Conservation (phyloP, 2,888 invertebrate species). For the Tricholauxania praeusta region DNA sequence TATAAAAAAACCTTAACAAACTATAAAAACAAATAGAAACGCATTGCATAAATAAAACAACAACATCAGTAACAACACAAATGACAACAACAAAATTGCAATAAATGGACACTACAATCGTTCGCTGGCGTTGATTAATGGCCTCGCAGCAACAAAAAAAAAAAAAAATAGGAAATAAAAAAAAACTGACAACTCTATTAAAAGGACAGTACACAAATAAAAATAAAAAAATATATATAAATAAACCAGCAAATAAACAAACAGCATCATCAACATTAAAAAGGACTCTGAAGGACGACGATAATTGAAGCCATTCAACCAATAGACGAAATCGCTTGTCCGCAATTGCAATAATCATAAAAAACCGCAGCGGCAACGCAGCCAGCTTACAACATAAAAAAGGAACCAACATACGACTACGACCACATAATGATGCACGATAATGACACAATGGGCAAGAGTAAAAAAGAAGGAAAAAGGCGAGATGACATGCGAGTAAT, state of each 20-base stretch:
- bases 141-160: slow-evolving; percentile 3
- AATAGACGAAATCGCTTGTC: slow-evolving; percentile 44
- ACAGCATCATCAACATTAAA: slow-evolving; percentile 20
- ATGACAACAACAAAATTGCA: slow-evolving; percentile 21
- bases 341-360: slow-evolving; percentile 46
- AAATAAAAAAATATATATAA: slow-evolving; percentile 5
- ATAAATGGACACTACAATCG: slow-evolving; percentile 28
- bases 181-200: slow-evolving; percentile 21
- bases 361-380: slow-evolving; percentile 37
- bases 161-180: not conserved
- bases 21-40: not conserved
- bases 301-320: slow-evolving; percentile 40
- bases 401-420: slow-evolving; percentile 54
- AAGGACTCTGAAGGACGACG: slow-evolving; percentile 1
- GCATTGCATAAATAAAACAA: not conserved
- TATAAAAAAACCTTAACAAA: slow-evolving; percentile 3
- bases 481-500: not conserved
- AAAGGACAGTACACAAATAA: not conserved
- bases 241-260: not conserved
- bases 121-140: slow-evolving; percentile 28
- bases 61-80: slow-evolving; percentile 5
- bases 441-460: slow-evolving; percentile 39
- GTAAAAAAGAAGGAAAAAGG: slow-evolving; percentile 10
- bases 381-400: not conserved
- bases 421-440: slow-evolving; percentile 52